Conservation (phyloP, 2,797 vertebrate species). For the Tapera naevia region DNA sequence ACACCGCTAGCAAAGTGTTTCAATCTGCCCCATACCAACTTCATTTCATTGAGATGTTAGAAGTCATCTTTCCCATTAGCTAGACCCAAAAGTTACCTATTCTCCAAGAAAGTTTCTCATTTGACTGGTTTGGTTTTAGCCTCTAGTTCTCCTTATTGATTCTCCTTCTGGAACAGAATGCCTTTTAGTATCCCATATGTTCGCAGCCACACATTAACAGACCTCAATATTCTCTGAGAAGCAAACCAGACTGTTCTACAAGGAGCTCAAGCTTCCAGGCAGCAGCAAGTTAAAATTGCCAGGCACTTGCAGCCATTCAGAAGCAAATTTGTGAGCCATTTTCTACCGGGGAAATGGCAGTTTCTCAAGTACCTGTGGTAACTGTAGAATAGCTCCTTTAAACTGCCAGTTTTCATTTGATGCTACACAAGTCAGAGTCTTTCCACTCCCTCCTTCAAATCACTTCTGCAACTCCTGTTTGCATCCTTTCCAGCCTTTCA, state of each 20-base stretch:
- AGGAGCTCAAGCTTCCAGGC: not conserved
- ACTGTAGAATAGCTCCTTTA: not conserved
- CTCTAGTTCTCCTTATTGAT: not conserved
- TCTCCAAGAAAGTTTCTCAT: not conserved
- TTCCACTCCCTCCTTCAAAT: not conserved
- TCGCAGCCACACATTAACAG: not conserved
- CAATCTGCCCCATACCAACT: not conserved
- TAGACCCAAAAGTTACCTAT: not conserved
- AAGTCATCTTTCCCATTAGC: not conserved
- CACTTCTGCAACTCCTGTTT: not conserved
- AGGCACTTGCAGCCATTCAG: not conserved
- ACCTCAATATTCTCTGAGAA: not conserved
- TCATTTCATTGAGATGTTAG: not conserved
- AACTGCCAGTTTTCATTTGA: conserved; percentile 27
- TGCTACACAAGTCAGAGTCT: not conserved
- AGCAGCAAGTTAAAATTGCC: not conserved
- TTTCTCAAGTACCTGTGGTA: not conserved
- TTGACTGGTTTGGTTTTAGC: not conserved
- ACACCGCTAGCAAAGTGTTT: not conserved
- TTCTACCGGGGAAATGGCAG: not conserved
- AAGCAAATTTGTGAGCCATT: not conserved
- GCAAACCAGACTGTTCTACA: not conserved
- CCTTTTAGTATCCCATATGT: not conserved
- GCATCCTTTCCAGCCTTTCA: not conserved
- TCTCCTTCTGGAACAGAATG: not conserved